phyloP scores from a whole-genome alignment of 2,888 invertebrate species.

The Acleris holmiana region DNA sequence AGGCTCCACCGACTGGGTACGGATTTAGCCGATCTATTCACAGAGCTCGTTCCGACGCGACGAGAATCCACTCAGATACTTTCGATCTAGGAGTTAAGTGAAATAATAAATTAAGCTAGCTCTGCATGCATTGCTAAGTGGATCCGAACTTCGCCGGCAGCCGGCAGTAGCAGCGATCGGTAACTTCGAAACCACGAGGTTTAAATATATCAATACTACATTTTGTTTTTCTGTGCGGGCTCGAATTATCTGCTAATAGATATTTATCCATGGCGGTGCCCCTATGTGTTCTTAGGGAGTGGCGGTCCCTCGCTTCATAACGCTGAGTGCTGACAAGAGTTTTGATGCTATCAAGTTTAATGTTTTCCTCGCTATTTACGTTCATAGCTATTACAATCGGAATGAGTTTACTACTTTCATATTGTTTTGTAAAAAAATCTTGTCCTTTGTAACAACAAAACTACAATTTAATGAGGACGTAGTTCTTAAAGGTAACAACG shows the following conservation, averaged over 20 bases:
- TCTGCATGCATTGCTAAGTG: conserved; percentile 44
- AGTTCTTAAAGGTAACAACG: conserved; percentile 18
- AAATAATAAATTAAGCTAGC: conserved; percentile 47
- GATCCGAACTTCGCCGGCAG: neutral
- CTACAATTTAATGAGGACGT: conserved; percentile 22
- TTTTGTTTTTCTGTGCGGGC: neutral
- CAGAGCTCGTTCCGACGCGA: conserved; percentile 51
- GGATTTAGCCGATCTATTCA: conserved; percentile 75
- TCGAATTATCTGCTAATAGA: conserved; percentile 31
- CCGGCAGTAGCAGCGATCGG: neutral
- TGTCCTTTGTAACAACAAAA: conserved; percentile 18
- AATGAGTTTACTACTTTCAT: conserved; percentile 4
- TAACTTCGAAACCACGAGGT: neutral
- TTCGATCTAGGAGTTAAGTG: conserved; percentile 48
- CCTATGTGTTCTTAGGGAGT: conserved; percentile 34
- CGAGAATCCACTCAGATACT: conserved; percentile 53
- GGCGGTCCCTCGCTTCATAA: conserved; percentile 44
- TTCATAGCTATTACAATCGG: conserved; percentile 57
- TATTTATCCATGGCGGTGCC: conserved; percentile 33
- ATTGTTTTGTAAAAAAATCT: conserved; percentile 6
- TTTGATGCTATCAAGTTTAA: conserved; percentile 72
- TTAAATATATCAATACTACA: neutral
- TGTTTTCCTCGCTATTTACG: conserved; percentile 53
- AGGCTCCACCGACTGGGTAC: conserved; percentile 56
- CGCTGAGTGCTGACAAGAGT: conserved; percentile 64